Conservation (phyloP, 2,113 vertebrate genomes). For the Pristiophorus japonicus region DNA sequence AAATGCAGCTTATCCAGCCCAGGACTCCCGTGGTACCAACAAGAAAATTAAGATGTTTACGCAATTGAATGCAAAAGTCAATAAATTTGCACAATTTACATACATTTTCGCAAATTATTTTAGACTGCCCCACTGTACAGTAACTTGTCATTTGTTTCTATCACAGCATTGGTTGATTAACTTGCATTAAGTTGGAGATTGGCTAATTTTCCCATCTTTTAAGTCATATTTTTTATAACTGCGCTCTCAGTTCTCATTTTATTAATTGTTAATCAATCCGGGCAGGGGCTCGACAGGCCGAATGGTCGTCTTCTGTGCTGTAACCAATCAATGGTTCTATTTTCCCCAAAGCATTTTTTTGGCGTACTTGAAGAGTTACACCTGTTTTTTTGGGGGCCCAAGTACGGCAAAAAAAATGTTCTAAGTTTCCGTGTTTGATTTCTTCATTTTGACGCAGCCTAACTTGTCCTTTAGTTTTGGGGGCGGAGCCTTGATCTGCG, state of each 20-base stretch:
- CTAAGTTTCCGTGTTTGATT: too few species aligned
- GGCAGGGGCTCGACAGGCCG: too few species aligned
- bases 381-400: too few species aligned
- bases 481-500: too few species aligned
- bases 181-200: background rate
- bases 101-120: background rate
- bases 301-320: too few species aligned
- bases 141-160: background rate
- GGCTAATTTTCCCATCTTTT: background rate
- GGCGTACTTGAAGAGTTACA: too few species aligned
- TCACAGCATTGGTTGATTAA: background rate
- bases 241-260: background rate
- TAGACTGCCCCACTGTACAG: background rate
- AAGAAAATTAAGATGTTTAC: background rate
- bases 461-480: too few species aligned
- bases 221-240: background rate
- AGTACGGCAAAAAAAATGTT: too few species aligned
- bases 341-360: too few species aligned
- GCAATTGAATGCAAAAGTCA: background rate
- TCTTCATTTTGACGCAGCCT: too few species aligned
- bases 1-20: background rate
- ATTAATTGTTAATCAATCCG: background rate
- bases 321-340: too few species aligned
- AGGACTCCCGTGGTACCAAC: background rate
- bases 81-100: background rate